Percentiles rank a stretch among this genome's conserved stretches.
phyloP scores from a whole-genome alignment of 2,113 vertebrate species.

The Oncorhynchus nerka region DNA sequence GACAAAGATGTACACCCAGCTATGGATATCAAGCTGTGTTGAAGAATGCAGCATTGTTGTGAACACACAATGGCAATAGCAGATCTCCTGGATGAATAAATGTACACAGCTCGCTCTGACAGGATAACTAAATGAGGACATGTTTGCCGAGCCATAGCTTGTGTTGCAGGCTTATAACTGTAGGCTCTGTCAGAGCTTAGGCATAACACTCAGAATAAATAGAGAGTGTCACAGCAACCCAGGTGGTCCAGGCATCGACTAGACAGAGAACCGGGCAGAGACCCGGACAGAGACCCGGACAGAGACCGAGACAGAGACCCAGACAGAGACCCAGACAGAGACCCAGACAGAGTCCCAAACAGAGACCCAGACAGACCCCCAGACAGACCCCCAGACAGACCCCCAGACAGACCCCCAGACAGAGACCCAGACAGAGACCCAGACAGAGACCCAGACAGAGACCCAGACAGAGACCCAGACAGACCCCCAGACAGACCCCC shows the following conservation, averaged over 20 bases:
- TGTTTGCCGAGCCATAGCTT: background rate
- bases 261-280: background rate
- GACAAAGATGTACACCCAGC: conserved; percentile 10
- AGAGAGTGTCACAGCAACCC: background rate
- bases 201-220: background rate
- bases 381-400: background rate
- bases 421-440: background rate
- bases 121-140: background rate
- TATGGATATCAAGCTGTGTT: background rate
- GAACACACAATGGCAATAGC: background rate
- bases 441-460: too few species aligned
- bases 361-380: background rate
- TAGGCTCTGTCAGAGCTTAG: background rate
- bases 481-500: too few species aligned
- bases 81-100: background rate
- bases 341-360: background rate
- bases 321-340: too few species aligned
- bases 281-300: background rate
- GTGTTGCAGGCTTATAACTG: background rate
- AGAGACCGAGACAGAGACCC: background rate
- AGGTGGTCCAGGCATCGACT: background rate
- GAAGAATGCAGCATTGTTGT: background rate
- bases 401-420: background rate
- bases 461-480: too few species aligned
- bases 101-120: background rate